These are phyloP conservation scores for Drosophila sucinea DNA, from an alignment of 1,140 invertebrate genomes.

Conservation along the genomic window DNA sequence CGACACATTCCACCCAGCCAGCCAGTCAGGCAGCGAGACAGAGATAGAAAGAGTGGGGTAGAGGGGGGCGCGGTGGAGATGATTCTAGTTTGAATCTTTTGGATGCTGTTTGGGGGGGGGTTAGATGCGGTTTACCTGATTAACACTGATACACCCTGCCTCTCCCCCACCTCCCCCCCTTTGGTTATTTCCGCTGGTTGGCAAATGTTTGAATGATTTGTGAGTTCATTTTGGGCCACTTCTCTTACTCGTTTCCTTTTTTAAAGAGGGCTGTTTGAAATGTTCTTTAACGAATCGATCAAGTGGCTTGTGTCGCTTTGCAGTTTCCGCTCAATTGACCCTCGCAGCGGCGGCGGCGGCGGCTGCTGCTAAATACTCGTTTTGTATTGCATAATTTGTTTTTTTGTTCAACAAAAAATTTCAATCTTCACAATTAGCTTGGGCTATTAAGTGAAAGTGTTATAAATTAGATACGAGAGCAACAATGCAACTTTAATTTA, in stretches of 20 bases:
- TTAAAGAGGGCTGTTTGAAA: background rate
- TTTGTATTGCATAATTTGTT: constrained; percentile 10
- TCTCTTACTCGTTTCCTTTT: background rate
- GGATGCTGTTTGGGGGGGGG: constrained; percentile 7
- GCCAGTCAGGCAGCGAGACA: constrained; percentile 3
- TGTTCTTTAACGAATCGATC: background rate
- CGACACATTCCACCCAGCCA: constrained; percentile 50
- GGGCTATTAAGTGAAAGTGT: constrained; percentile 73
- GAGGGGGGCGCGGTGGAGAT: background rate
- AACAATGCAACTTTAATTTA: constrained; percentile 41
- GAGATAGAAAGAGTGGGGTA: background rate
- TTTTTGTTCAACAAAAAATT: constrained; percentile 25
- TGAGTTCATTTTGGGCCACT: constrained; percentile 32
- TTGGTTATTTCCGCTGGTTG: background rate
- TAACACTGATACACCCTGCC: constrained; percentile 15
- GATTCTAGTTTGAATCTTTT: constrained; percentile 22
- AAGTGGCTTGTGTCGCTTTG: background rate
- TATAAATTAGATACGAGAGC: constrained; percentile 62
- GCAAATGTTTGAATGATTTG: constrained; percentile 43
- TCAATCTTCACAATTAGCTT: constrained; percentile 61
- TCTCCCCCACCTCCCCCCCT: background rate
- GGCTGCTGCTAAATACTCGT: constrained; percentile 9
- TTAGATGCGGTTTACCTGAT: constrained; percentile 36
- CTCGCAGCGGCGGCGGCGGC: constrained; percentile 8
- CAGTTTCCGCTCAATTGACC: constrained; percentile 9